These are phyloP conservation scores for Ondatra zibethicus DNA, from an alignment of 2,113 vertebrate genomes.

Conservation along the genomic window DNA sequence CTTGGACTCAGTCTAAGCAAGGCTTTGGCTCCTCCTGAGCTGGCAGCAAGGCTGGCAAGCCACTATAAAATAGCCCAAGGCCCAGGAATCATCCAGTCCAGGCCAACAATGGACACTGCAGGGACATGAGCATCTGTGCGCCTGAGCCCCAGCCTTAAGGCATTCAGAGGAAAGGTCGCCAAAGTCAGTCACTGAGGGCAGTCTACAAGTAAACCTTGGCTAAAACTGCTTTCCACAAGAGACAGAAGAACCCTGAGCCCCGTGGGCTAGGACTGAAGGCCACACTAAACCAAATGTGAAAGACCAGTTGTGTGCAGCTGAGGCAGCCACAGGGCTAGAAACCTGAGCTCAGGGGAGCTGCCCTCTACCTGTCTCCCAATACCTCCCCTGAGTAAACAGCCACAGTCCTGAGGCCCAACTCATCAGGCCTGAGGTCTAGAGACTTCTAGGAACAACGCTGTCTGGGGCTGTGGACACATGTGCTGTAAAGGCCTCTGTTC, in stretches of 20 bases:
- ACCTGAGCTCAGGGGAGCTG: neutral
- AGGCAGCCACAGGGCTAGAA: neutral
- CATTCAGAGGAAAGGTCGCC: neutral
- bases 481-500: neutral
- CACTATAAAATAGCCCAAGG: neutral
- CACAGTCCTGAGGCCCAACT: too few relatives aligned
- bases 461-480: fast-evolving
- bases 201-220: neutral
- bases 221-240: too few relatives aligned
- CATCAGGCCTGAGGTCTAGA: neutral
- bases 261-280: neutral
- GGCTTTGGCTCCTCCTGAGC: neutral
- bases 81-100: neutral
- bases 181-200: too few relatives aligned
- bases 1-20: neutral
- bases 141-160: neutral
- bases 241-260: neutral
- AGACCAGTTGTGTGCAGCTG: neutral
- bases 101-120: neutral
- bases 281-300: neutral
- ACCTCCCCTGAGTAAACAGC: neutral
- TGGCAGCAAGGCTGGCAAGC: neutral
- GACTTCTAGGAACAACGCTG: neutral
- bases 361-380: neutral
- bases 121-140: too few relatives aligned